phyloP scores from a whole-genome alignment of 2,113 vertebrate genomes.

The Anhinga rufa region DNA sequence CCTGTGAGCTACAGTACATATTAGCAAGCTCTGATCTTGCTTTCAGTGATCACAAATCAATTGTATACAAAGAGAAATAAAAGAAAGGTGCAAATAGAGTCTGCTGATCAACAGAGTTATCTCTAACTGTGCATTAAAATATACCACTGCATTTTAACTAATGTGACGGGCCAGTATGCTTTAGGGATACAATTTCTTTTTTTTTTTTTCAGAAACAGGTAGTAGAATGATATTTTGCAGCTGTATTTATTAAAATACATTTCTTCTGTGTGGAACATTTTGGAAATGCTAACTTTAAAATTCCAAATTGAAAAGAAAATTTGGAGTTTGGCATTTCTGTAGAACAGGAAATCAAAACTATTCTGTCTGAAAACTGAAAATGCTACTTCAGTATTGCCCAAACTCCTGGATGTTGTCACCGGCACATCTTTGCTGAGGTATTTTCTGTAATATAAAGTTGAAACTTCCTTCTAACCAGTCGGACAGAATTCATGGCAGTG shows the following conservation, averaged over 20 bases:
- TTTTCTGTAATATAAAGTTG: neutral
- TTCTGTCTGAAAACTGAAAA: neutral
- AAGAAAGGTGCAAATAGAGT: neutral
- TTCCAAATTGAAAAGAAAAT: neutral
- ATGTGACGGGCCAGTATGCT: neutral
- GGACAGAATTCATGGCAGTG: neutral
- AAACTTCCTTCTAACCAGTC: neutral
- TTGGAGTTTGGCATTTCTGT: neutral
- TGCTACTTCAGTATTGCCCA: neutral
- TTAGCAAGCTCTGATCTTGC: constrained; percentile 17
- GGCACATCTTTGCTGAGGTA: neutral
- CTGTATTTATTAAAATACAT: neutral
- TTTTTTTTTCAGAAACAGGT: neutral
- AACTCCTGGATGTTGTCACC: neutral
- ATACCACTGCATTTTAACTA: neutral
- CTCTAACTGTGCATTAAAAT: neutral
- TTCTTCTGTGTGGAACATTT: neutral
- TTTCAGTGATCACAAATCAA: neutral
- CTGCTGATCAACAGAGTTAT: neutral
- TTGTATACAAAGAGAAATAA: neutral
- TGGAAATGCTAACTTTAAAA: neutral
- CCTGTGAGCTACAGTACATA: constrained; percentile 23
- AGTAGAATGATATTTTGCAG: neutral
- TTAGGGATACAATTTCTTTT: neutral
- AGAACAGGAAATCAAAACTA: neutral